Conservation (phyloP, 2,888 invertebrate genomes). For the Peribatodes rhomboidaria region DNA sequence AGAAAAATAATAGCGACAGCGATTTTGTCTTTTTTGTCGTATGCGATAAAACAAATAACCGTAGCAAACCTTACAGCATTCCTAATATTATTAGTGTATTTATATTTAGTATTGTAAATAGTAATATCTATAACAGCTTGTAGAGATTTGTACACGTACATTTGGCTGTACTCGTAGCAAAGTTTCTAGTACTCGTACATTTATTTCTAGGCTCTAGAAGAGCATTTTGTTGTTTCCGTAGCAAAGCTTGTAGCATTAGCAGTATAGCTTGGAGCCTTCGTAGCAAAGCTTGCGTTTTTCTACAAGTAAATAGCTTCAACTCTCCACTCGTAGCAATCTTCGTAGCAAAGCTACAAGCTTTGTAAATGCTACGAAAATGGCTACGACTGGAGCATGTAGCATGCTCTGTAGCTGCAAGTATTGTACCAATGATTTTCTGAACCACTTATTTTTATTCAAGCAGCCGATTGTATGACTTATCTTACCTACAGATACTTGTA, state of each 20-base stretch:
- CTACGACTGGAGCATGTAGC: not conserved
- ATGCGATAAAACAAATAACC: no score
- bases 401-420: not conserved
- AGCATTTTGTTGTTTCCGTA: not conserved
- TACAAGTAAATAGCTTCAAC: no score
- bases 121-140: not conserved
- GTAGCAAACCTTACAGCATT: not conserved
- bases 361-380: not conserved
- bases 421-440: no score
- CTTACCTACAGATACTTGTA: conserved; percentile 24
- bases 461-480: no score
- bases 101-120: no score
- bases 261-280: not conserved
- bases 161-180: not conserved
- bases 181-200: not conserved
- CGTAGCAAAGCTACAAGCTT: not conserved
- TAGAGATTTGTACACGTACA: not conserved
- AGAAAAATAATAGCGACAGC: no score
- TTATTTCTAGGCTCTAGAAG: not conserved
- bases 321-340: no score
- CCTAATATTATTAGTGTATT: no score
- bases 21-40: no score
- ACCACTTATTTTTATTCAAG: not conserved
- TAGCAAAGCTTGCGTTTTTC: not conserved
- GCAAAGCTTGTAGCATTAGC: conserved; percentile 30